These are phyloP conservation scores for Sebastes goodei DNA, from an alignment of 2,797 vertebrate species.

Conservation along the genomic window DNA sequence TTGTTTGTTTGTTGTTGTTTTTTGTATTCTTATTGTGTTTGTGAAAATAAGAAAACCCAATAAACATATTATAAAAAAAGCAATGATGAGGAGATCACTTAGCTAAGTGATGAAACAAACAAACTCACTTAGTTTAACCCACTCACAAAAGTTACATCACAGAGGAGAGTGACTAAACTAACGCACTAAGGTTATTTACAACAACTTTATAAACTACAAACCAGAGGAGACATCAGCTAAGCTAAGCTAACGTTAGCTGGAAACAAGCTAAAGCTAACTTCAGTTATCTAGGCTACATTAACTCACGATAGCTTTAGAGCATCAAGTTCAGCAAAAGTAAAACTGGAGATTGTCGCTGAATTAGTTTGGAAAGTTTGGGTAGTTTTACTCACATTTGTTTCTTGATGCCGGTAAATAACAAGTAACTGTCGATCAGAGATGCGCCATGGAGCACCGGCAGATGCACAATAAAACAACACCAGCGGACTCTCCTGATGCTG, in stretches of 20 bases:
- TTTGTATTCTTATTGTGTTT: no score
- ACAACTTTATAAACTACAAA: no score
- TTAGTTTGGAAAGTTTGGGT: neutral
- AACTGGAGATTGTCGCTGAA: neutral
- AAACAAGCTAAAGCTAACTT: neutral
- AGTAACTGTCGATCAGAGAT: fast-evolving
- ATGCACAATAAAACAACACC: neutral
- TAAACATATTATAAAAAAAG: no score
- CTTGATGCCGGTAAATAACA: neutral
- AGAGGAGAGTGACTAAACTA: fast-evolving
- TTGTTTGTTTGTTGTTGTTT: no score
- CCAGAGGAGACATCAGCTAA: neutral
- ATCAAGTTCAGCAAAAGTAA: neutral
- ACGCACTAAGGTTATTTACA: fast-evolving
- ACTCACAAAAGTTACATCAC: neutral
- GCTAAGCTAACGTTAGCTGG: neutral
- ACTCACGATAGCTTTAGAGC: neutral
- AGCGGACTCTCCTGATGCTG: no score
- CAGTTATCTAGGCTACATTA: neutral
- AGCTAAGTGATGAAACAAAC: neutral
- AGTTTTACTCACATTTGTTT: neutral
- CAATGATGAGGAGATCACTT: no score
- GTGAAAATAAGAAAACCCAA: no score
- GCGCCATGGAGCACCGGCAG: neutral
- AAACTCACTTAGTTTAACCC: neutral